Evolutionary conservation across 2,888 invertebrate genomes (phyloP), one percentile per base, ranked within the genome.

Genomic region (Conops quadrifasciatus): DNA sequence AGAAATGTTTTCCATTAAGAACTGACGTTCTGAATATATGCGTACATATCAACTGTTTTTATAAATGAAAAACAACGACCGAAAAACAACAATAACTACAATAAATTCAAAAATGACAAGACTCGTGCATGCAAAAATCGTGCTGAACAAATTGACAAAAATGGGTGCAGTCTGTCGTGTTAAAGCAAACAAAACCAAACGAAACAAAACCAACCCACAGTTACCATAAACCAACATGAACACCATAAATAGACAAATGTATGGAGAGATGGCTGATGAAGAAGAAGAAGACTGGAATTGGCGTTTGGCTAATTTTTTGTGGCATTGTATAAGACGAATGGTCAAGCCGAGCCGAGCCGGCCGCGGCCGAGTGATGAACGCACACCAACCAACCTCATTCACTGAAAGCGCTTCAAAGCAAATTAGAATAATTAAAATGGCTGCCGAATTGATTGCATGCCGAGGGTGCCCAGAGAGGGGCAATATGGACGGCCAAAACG

Each of bases 361-460:
- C 47, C 51, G n/a, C n/a, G 19, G 53, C 53, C 7, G 36, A 21
- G 36, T 66, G 21, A 24, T 30, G 56, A 19, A 66, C 36, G 15
- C n/a, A 49, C 26, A n/a, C n/a, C 49, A 5, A 49, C 45, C n/a
- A n/a, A n/a, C n/a, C n/a, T n/a, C 5, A 3, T 13, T 43, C 15
- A 15, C 43, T 56, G 5, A 59, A 51, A 56, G 51, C 30, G 64
- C 56, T 69, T 53, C 58, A 67, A 70, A 56, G 71, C 75, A 76
- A 77, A 83, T 83, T 82, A 82, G 77, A 80, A 79, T 83, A 83
- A 83, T 83, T 83, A 83, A 36, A 83, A 83, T 81, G 80, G 78
- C 80, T 77, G 76, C 74, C 77, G 78, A 80, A 78, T 80, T 83
- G 82, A 83, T 82, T 82, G 82, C 77, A 77, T 75, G 76, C 62